Evolutionary conservation across 1,140 invertebrate genomes (phyloP).

Genomic region (Drosophila sucinea): DNA sequence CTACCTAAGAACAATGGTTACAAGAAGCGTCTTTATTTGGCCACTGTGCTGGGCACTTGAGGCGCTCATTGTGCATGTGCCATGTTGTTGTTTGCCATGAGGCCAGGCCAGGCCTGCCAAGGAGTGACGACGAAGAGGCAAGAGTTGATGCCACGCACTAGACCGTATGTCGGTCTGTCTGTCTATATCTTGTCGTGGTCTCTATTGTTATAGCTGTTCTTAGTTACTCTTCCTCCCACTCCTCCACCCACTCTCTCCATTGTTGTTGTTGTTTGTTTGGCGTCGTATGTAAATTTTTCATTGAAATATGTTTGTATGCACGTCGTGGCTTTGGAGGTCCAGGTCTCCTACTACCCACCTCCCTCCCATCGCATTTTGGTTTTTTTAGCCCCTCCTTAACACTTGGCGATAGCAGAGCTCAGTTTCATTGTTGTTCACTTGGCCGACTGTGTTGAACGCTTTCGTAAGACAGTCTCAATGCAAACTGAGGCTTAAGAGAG

Average conservation of each 20-base stretch:
- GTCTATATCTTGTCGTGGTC: constrained; percentile 15
- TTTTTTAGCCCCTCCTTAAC: not conserved
- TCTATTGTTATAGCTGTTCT: constrained; percentile 57
- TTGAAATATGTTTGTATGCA: constrained; percentile 50
- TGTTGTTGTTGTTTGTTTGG: constrained; percentile 37
- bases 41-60: constrained; percentile 48
- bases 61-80: constrained; percentile 63
- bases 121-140: constrained; percentile 18
- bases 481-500: constrained; percentile 54
- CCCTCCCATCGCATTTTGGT: not conserved
- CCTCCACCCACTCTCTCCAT: too few relatives aligned
- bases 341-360: constrained; percentile 31
- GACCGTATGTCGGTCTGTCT: constrained; percentile 57
- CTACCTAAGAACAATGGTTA: constrained; percentile 62
- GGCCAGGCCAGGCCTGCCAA: not conserved
- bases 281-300: constrained; percentile 70
- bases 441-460: constrained; percentile 43
- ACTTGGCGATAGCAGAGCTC: constrained; percentile 15
- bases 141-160: constrained; percentile 64
- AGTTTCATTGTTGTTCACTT: constrained; percentile 62
- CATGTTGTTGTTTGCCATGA: not conserved
- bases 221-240: constrained; percentile 24
- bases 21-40: constrained; percentile 56
- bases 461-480: constrained; percentile 67
- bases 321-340: constrained; percentile 61